Conservation (phyloP, 1,140 invertebrate species). For the Heliconius melpomene region DNA sequence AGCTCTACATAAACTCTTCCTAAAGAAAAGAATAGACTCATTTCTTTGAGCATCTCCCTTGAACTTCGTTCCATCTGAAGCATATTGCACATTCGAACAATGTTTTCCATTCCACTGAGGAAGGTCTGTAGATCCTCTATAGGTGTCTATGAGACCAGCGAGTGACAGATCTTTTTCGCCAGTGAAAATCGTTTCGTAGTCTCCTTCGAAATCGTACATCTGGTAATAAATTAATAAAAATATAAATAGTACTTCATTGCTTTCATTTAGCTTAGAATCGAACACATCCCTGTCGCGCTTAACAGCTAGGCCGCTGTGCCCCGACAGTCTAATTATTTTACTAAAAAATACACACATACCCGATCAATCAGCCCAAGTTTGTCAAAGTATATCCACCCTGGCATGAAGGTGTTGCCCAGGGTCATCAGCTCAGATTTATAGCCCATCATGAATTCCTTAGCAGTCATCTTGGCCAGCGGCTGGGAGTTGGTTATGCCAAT, state of each 20-base stretch:
- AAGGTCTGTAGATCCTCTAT: slow-evolving; percentile 85
- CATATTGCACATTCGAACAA: slow-evolving; percentile 89
- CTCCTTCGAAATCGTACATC: slow-evolving; percentile 93
- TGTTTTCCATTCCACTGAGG: slow-evolving; percentile 88
- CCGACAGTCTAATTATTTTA: background rate
- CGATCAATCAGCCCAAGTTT: slow-evolving; percentile 91
- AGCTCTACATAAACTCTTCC: slow-evolving; percentile 91
- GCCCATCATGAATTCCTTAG: slow-evolving; percentile 92
- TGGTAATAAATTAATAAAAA: slow-evolving; percentile 55
- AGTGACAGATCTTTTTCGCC: slow-evolving; percentile 83
- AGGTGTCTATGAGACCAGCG: slow-evolving; percentile 88
- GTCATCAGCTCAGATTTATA: slow-evolving; percentile 87
- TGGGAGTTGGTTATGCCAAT: slow-evolving; percentile 85
- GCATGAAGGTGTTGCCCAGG: slow-evolving; percentile 88
- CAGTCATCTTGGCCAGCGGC: slow-evolving; percentile 88
- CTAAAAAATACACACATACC: slow-evolving; percentile 75
- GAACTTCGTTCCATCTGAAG: slow-evolving; percentile 93
- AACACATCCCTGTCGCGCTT: too few species aligned
- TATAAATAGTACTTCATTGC: too few species aligned
- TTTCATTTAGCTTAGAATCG: too few species aligned
- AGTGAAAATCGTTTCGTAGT: slow-evolving; percentile 90
- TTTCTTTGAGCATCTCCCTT: slow-evolving; percentile 85
- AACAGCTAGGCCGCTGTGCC: too few species aligned
- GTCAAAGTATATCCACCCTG: slow-evolving; percentile 90
- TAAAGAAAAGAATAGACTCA: slow-evolving; percentile 87